Evolutionary conservation across 2,113 vertebrate genomes (phyloP).

Genomic region (Lates calcarifer): DNA sequence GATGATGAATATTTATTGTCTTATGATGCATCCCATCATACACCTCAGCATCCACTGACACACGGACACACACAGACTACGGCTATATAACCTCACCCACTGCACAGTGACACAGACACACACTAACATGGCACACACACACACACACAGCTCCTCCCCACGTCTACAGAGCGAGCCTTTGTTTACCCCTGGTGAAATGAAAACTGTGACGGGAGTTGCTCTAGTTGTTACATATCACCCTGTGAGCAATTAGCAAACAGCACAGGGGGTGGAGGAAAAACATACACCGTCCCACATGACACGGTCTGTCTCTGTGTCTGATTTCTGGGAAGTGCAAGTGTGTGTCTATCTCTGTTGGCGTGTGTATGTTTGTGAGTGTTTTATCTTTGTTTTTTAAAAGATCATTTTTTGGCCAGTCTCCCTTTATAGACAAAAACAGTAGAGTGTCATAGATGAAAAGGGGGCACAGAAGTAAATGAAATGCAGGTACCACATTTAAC

Average conservation of each 20-base stretch:
- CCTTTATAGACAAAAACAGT: slow-evolving; percentile 11
- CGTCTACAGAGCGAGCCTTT: slow-evolving; percentile 61
- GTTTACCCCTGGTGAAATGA: slow-evolving; percentile 73
- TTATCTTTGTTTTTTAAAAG: neutral
- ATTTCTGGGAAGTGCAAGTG: slow-evolving; percentile 31
- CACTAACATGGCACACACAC: slow-evolving; percentile 1
- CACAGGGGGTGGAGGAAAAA: slow-evolving; percentile 66
- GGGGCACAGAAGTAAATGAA: neutral
- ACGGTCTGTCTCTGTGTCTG: slow-evolving; percentile 19
- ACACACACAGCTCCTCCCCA: slow-evolving; percentile 37
- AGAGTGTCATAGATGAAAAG: neutral
- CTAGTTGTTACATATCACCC: slow-evolving; percentile 72
- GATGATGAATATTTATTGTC: slow-evolving; percentile 66
- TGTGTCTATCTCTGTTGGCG: slow-evolving; percentile 5
- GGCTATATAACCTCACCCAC: slow-evolving; percentile 15
- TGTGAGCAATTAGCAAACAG: slow-evolving; percentile 81
- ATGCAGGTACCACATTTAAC: slow-evolving; percentile 1
- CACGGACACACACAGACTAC: slow-evolving; percentile 21
- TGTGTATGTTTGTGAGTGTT: slow-evolving; percentile 7
- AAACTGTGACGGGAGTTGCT: slow-evolving; percentile 68
- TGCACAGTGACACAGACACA: slow-evolving; percentile 4
- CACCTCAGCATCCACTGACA: slow-evolving; percentile 56
- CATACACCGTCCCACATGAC: slow-evolving; percentile 55
- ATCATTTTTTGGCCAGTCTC: neutral
- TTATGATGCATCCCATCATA: slow-evolving; percentile 61